Evolutionary conservation across 2,888 invertebrate genomes (phyloP), one percentile per base, ranked within the genome.

Genomic region (Lingula anatina): DNA sequence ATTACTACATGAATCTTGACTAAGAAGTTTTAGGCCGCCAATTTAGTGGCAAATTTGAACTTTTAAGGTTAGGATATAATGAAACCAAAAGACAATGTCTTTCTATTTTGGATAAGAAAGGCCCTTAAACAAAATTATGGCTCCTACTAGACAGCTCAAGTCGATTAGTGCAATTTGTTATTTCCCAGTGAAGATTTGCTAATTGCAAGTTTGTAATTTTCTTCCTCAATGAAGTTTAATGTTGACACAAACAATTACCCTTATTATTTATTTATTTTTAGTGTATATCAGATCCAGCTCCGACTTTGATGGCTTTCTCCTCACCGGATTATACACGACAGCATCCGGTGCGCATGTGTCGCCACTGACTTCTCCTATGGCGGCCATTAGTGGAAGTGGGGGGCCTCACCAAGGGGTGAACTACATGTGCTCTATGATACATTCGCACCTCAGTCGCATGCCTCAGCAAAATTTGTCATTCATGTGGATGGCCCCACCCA

Each of bases 271-370:
- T 41, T 46, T 47, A 44, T 31, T 60, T 63, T 40, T 59, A 76
- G 76, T 76, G 28, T 66, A 63, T 28, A 63, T 76, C 12, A 59
- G 61, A 35, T 73, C 75, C 15, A 75, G 67, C 49, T 56, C 65
- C 45, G 71, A 70, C 48, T 75, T 76, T 61, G 73, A 76, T 59
- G 73, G 70, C 3, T 72, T 76, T 51, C 54, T 74, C 24, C 55
- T 76, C 56, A 74, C 73, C 9, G 76, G 74, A 2, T 55, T 76
- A 26, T 75, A 73, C 63, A 71, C 74, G 15, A 59, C 69, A 27
- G 31, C 54, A 7, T 46, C 54, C 37, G 42, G 61, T 31, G 36
- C 20, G 2, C 26, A 28, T 18, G 51, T 50, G 21, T 40, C 42
- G 28, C 49, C 55, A 38, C 7, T 36, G 18, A 20, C 21, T 18